Conservation (phyloP, 2,797 vertebrate species). For the Halcyon smyrnensis region DNA sequence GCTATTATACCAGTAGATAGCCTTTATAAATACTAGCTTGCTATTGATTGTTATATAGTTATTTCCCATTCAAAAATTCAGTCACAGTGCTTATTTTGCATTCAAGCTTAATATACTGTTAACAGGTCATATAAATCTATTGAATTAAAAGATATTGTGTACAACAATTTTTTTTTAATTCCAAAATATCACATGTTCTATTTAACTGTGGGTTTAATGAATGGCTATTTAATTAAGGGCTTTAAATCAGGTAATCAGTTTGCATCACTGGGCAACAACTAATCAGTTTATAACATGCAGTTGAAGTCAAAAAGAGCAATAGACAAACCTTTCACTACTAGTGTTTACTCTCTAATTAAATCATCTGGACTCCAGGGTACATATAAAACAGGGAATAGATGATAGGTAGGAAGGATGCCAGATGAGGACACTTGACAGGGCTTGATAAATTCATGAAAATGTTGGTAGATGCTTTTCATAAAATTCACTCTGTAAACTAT, state of each 20-base stretch:
- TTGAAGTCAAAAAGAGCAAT: conserved; percentile 9
- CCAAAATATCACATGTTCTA: conserved; percentile 25
- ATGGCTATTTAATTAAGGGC: conserved; percentile 70
- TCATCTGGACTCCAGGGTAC: not conserved
- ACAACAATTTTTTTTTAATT: conserved; percentile 59
- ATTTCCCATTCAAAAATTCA: not conserved
- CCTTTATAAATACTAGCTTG: not conserved
- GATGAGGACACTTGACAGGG: not conserved
- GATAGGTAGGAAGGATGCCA: not conserved
- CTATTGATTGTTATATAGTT: not conserved
- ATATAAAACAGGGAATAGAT: not conserved
- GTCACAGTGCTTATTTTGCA: conserved; percentile 25
- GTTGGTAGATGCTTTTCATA: not conserved
- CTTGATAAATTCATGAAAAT: not conserved
- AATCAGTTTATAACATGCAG: conserved; percentile 43
- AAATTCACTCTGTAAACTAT: not conserved
- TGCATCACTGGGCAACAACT: conserved; percentile 48
- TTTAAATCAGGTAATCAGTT: conserved; percentile 68
- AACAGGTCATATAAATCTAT: conserved; percentile 61
- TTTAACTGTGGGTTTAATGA: conserved; percentile 46
- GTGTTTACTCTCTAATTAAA: conserved; percentile 4
- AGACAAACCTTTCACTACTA: not conserved
- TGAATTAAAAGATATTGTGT: conserved; percentile 39
- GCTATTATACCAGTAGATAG: not conserved
- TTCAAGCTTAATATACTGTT: conserved; percentile 29